Conservation (phyloP, 53 echinoderm and acorn worm species). For the Patiria pectinifera region DNA sequence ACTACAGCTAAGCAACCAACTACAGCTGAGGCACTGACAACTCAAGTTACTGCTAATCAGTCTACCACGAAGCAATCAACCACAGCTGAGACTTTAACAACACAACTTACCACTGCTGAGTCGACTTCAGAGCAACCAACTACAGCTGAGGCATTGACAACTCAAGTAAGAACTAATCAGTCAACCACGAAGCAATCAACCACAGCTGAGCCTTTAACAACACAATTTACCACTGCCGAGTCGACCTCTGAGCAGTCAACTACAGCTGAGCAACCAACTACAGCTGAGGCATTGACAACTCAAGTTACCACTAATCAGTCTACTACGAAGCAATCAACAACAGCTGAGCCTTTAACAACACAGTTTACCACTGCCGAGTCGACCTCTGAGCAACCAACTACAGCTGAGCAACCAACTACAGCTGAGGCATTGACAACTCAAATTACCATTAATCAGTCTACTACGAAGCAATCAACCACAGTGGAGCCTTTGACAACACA, state of each 20-base stretch:
- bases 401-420: neutral
- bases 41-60: neutral
- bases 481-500: neutral
- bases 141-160: neutral
- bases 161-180: neutral
- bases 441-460: neutral
- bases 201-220: neutral
- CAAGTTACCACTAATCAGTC: neutral
- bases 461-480: neutral
- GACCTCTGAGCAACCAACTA: neutral
- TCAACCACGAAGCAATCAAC: neutral
- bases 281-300: neutral
- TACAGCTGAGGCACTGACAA: neutral
- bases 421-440: neutral
- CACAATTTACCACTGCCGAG: neutral
- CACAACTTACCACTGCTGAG: neutral
- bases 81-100: neutral
- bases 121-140: neutral
- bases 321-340: neutral
- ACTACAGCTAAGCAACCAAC: neutral
- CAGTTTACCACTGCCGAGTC: neutral
- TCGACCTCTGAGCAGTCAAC: neutral
- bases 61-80: neutral
- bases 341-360: neutral
- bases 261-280: neutral